These are phyloP conservation scores for Hirtodrosophila alboralis DNA, from an alignment of 2,888 invertebrate genomes.

Conservation along the genomic window DNA sequence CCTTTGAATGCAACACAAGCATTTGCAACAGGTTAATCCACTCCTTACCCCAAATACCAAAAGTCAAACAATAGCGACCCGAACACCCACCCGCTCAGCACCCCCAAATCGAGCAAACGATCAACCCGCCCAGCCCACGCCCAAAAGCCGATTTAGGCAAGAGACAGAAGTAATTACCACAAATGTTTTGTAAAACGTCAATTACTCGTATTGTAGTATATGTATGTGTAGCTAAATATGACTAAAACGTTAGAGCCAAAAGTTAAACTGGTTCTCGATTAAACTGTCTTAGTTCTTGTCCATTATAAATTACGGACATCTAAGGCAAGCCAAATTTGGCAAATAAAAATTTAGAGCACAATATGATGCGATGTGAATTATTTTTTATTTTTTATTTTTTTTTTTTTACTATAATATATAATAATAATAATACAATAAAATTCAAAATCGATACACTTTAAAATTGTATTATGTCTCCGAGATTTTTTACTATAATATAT, in stretches of 20 bases:
- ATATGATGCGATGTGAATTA: no score
- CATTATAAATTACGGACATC: neutral
- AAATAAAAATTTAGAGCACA: no score
- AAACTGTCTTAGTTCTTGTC: neutral
- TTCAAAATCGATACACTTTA: no score
- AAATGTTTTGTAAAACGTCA: conserved; percentile 34
- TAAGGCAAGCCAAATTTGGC: no score
- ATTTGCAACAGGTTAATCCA: conserved; percentile 42
- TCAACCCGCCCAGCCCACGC: conserved; percentile 40
- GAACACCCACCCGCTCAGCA: conserved; percentile 25
- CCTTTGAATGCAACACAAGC: conserved; percentile 12
- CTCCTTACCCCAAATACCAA: conserved; percentile 59
- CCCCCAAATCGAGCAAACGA: conserved; percentile 36
- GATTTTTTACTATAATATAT: no score
- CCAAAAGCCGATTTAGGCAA: conserved; percentile 33
- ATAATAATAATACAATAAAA: no score
- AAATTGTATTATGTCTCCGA: no score
- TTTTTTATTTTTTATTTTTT: no score
- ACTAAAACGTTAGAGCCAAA: conserved; percentile 5
- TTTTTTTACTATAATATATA: no score
- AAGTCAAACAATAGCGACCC: conserved; percentile 49
- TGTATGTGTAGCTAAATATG: conserved; percentile 26
- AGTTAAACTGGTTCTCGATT: conserved; percentile 3
- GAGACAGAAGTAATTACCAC: conserved; percentile 44
- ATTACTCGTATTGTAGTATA: conserved; percentile 11